Base-by-base conservation (phyloP, 2,888 invertebrate genomes). In the Ormyrus thymus region DNA sequence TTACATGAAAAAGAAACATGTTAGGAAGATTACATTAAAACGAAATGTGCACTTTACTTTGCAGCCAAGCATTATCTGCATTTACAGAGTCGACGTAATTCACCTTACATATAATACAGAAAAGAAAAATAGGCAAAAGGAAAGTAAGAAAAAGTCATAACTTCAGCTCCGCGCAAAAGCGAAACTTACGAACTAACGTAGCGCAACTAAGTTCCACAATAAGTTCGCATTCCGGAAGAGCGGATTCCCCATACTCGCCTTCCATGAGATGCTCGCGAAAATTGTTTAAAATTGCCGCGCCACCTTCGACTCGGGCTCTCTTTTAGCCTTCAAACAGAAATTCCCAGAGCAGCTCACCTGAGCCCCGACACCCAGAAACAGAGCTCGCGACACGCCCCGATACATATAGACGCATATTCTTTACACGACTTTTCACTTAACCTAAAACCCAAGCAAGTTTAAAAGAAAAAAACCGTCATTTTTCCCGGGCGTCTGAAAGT, bases 401-500 rank as follows among this genome's bases (percentile, higher is more conserved):
- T 29, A 29, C 29, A 29, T 3, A 10, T 4, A n/a, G 61, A 13
- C 10, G 53, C 11, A 51, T 53, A 82, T 79, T 83, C 82, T 83
- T 84, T 83, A 88, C 85, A 86, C 82, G 86, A 86, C 83, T 87
- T 85, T 86, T 86, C 86, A 85, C 87, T 88, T 84, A 87, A 84
- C 83, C 81, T 81, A 76, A 83, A 84, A 83, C 79, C 81, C 71
- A 6, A 50, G 65, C 48, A 62, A 84, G 83, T 84, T 85, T 84
- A 79, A n/a, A 71, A 69, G 69, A 66, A n/a, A 73, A 61, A 61
- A 84, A 29, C 0, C 29, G 78, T 68, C 46, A 79, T 76, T 71
- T 58, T 77, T 76, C 69, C 77, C 51, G 58, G 9, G n/a, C 62
- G 8, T 29, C n/a, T 48, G 62, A 78, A 58, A 68, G 62, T 62